Evolutionary conservation across 1,140 invertebrate genomes (phyloP).

Genomic region (Nebria ingens): DNA sequence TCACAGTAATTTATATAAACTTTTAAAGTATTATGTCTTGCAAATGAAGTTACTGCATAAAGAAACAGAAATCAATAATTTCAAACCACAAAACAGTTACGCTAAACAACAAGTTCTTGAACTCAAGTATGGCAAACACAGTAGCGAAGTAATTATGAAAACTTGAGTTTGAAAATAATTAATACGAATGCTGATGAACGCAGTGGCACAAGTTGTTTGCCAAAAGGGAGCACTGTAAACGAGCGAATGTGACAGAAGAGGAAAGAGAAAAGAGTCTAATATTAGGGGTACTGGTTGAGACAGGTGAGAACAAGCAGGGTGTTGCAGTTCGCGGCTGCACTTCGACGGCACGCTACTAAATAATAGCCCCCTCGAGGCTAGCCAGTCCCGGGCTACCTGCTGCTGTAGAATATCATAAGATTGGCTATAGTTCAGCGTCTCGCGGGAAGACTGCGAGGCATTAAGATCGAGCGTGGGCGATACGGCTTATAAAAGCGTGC

Average conservation of each 20-base stretch:
- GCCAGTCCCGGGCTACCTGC: background rate
- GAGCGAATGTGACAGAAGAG: background rate
- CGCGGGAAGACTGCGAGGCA: background rate
- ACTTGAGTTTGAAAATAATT: background rate
- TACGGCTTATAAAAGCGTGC: background rate
- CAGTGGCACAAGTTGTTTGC: background rate
- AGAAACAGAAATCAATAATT: background rate
- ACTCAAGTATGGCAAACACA: background rate
- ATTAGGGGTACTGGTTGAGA: too few species aligned
- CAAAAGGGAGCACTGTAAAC: background rate
- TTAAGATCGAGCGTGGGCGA: background rate
- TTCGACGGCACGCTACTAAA: background rate
- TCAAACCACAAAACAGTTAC: background rate
- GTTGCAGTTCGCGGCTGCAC: too few species aligned
- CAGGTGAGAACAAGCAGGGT: too few species aligned
- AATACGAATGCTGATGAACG: background rate
- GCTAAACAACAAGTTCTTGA: background rate
- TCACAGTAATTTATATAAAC: background rate
- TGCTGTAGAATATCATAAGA: background rate
- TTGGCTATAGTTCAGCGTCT: background rate
- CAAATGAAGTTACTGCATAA: background rate
- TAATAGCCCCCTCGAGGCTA: background rate
- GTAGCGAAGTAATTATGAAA: background rate
- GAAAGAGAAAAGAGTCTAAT: too few species aligned
- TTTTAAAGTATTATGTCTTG: background rate